Percentiles rank a stretch among this genome's conserved stretches.
Conservation (phyloP, 2,797 vertebrate species). For the Lerista edwardsae region DNA sequence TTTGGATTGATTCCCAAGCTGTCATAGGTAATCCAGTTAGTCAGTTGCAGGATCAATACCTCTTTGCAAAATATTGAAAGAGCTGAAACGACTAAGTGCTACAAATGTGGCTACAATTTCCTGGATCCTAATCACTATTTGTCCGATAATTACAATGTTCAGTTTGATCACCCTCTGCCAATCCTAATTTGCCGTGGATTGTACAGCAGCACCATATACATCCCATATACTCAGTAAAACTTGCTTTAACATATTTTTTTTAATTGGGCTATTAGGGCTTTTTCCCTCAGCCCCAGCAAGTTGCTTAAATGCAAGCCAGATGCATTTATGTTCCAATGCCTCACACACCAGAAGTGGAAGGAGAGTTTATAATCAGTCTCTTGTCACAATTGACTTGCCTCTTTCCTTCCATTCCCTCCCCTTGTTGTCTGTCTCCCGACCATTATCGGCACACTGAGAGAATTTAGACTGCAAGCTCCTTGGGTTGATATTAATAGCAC, state of each 20-base stretch:
- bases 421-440: background rate
- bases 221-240: background rate
- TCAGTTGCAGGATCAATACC: conserved; percentile 33
- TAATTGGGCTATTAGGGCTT: conserved; percentile 15
- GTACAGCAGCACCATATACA: background rate
- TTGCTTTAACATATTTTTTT: background rate
- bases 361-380: conserved; percentile 11
- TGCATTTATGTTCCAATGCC: too few species aligned
- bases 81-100: conserved; percentile 42
- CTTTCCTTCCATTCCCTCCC: background rate
- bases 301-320: conserved; percentile 3
- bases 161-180: conserved; percentile 26
- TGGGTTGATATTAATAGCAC: background rate
- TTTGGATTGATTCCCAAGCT: conserved; percentile 28
- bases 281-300: background rate
- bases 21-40: conserved; percentile 36
- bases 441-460: background rate
- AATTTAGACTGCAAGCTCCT: background rate
- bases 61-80: conserved; percentile 40
- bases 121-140: conserved; percentile 18
- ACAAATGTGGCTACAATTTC: conserved; percentile 33
- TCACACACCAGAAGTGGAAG: background rate
- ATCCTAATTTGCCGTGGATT: conserved; percentile 21
- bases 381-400: background rate
- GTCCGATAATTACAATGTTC: conserved; percentile 15